These are phyloP conservation scores for Gambusia affinis DNA, from an alignment of 2,113 vertebrate species.

Conservation along the genomic window DNA sequence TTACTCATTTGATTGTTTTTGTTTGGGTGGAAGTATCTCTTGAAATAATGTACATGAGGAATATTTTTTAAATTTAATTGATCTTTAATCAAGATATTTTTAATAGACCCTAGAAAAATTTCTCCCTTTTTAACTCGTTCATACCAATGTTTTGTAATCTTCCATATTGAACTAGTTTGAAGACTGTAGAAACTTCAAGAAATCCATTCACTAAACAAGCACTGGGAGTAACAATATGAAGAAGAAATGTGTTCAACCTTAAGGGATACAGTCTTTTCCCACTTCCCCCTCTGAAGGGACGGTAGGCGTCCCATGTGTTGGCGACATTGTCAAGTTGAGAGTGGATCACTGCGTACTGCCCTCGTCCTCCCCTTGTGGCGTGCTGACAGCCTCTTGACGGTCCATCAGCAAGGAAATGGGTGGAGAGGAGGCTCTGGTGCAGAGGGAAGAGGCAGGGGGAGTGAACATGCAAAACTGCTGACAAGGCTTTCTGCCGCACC, in stretches of 20 bases:
- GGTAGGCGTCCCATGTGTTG: constrained; percentile 42
- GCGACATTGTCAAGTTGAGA: constrained; percentile 46
- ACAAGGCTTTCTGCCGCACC: constrained; percentile 43
- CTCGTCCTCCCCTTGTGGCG: constrained; percentile 58
- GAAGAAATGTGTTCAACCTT: constrained; percentile 1
- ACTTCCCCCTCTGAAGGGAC: constrained; percentile 42
- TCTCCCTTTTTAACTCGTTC: not conserved
- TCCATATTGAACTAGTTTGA: too few relatives aligned
- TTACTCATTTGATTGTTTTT: too few relatives aligned
- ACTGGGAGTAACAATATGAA: not conserved
- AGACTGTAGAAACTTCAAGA: not conserved
- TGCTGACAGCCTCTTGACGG: constrained; percentile 38
- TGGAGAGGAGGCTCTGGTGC: constrained; percentile 24
- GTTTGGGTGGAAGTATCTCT: too few relatives aligned
- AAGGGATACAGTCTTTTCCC: constrained; percentile 46
- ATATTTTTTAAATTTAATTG: too few relatives aligned
- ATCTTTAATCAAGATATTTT: not conserved
- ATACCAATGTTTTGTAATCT: too few relatives aligned
- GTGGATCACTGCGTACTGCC: constrained; percentile 48
- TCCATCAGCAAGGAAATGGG: constrained; percentile 59
- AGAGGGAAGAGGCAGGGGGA: constrained; percentile 16
- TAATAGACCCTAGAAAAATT: not conserved
- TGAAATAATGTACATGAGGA: too few relatives aligned
- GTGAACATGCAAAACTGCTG: constrained; percentile 57
- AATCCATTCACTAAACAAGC: not conserved